Evolutionary conservation across 2,113 vertebrate species (phyloP).

Genomic region (Campylomormyrus tamandua): DNA sequence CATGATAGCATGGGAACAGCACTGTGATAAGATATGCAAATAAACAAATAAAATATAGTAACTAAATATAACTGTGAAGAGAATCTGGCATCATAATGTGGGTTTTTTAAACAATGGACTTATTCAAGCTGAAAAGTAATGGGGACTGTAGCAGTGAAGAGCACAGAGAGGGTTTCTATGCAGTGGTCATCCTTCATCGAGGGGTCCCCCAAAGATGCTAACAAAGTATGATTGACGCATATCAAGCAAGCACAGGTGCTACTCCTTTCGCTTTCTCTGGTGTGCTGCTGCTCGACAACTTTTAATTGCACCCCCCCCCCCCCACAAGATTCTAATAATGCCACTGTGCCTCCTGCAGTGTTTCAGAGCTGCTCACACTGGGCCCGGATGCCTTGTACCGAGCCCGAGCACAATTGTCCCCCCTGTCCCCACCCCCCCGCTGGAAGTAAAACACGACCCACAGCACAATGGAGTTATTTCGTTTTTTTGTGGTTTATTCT

Average conservation of each 20-base stretch:
- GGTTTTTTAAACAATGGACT: background rate
- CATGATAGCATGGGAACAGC: background rate
- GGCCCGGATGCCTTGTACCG: background rate
- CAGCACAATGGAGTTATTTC: background rate
- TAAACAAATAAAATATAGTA: background rate
- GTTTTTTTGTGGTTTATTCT: background rate
- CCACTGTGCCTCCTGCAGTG: background rate
- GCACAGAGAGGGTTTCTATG: background rate
- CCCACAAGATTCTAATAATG: no score
- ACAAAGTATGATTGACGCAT: background rate
- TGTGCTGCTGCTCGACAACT: no score
- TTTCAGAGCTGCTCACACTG: background rate
- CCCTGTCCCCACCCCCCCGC: no score
- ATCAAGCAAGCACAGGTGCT: background rate
- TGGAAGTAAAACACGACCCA: background rate
- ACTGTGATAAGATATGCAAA: background rate
- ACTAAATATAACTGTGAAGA: background rate
- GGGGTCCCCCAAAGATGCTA: background rate
- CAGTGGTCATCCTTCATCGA: background rate
- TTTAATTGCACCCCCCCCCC: no score
- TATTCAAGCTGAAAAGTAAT: background rate
- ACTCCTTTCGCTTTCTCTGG: no score
- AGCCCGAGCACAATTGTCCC: no score
- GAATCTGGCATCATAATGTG: background rate
- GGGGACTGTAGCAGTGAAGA: background rate